Evolutionary conservation across 1,140 invertebrate genomes (phyloP).

Genomic region (Arion vulgaris): DNA sequence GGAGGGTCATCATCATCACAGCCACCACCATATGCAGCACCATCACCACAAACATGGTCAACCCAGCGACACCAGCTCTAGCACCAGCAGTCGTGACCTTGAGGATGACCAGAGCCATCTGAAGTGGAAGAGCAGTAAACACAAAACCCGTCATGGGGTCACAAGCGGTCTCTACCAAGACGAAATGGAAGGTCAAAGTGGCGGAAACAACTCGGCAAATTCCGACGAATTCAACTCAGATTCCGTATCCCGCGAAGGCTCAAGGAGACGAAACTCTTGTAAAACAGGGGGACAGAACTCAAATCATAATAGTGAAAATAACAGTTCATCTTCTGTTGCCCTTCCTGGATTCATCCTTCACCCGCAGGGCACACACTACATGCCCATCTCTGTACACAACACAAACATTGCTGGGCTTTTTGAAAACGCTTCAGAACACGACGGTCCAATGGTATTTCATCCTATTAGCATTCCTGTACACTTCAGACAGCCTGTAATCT

Average conservation of each 20-base stretch:
- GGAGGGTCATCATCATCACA: slow-evolving; percentile 52
- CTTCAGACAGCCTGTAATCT: slow-evolving; percentile 57
- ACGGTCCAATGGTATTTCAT: slow-evolving; percentile 81
- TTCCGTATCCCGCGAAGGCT: slow-evolving; percentile 12
- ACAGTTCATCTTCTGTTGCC: slow-evolving; percentile 49
- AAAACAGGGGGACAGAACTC: not conserved
- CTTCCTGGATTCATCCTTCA: slow-evolving; percentile 88
- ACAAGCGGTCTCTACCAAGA: slow-evolving; percentile 8
- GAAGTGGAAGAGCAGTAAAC: slow-evolving; percentile 33
- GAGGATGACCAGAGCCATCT: slow-evolving; percentile 42
- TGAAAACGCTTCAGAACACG: slow-evolving; percentile 71
- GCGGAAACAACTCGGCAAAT: slow-evolving; percentile 25
- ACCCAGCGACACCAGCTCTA: slow-evolving; percentile 52
- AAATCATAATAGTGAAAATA: slow-evolving; percentile 8
- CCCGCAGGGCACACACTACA: slow-evolving; percentile 89
- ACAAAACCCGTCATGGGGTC: slow-evolving; percentile 10
- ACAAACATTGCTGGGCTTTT: slow-evolving; percentile 82
- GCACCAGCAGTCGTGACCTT: slow-evolving; percentile 49
- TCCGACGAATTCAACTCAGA: slow-evolving; percentile 35
- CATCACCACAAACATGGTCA: slow-evolving; percentile 30
- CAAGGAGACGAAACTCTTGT: slow-evolving; percentile 4
- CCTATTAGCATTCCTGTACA: slow-evolving; percentile 78
- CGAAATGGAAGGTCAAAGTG: slow-evolving; percentile 13
- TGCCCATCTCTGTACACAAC: slow-evolving; percentile 90
- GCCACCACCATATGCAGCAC: slow-evolving; percentile 52